Base-by-base conservation (phyloP, 2,797 vertebrate species). In the Lagocephalus sceleratus region DNA sequence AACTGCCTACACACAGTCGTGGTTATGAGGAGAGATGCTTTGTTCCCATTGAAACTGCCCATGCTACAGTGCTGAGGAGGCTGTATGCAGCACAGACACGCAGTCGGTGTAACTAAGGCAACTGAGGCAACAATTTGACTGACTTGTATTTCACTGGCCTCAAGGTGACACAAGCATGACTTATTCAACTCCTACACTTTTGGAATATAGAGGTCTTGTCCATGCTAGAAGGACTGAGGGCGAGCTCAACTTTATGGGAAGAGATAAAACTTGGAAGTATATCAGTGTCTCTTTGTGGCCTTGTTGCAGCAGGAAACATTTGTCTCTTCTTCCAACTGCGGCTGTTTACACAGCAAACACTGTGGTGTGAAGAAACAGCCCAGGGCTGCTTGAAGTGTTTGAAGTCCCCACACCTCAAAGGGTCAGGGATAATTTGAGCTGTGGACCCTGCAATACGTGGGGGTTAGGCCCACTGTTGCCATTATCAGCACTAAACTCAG, bases 341-440 rank as follows among this genome's bases (percentile, higher is more conserved):
- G 55, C 38, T 16, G 40, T 55, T 59, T 38, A 0, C 51, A 48
- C 60, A 43, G 44, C 53, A 38, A 38, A 38, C 32, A 8, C 14
- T 40, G n/a, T n/a, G 39, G 6, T 40, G 46, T 41, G 55, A 48
- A 69, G 60, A 71, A 65, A 66, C 49, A 54, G 67, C 61, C 68
- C 57, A 57, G 8, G 59, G 68, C 57, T 54, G 51, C 66, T 76
- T 63, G 44, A 66, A 60, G 57, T 44, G 46, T 29, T 48, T 16
- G 7, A 7, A 61, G 62, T 60, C 51, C 51, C 49, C 11, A 20
- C 54, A 57, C 66, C 54, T 67, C 19, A 54, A 23, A 20, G 54
- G 42, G 57, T 54, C 47, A 51, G 49, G 62, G 71, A 51, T 40
- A 51, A 75, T 52, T 58, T 47, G 40, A 71, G 42, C 12, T 42